Evolutionary conservation across 2,113 vertebrate species (phyloP).

Genomic region (Microtus montanus): DNA sequence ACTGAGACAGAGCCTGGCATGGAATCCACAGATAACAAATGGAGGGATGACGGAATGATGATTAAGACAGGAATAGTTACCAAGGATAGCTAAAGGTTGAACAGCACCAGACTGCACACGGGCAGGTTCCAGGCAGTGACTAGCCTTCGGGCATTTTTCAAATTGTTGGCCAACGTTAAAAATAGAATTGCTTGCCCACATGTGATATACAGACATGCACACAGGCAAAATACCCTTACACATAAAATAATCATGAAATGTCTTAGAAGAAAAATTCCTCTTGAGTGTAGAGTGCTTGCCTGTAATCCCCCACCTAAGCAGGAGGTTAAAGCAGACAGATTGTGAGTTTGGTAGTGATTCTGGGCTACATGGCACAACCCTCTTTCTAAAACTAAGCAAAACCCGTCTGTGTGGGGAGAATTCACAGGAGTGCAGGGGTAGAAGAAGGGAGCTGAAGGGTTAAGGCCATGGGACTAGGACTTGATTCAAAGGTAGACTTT

Average conservation of each 20-base stretch:
- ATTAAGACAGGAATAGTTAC: background rate
- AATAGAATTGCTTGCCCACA: background rate
- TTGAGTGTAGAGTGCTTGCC: background rate
- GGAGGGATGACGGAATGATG: background rate
- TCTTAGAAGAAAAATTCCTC: background rate
- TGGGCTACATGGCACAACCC: background rate
- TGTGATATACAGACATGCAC: background rate
- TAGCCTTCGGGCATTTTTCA: background rate
- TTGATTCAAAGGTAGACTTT: background rate
- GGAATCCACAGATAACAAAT: background rate
- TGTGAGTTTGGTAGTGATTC: background rate
- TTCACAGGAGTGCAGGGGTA: background rate
- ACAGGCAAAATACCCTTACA: background rate
- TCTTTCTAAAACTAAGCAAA: background rate
- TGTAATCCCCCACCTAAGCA: background rate
- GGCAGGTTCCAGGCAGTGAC: background rate
- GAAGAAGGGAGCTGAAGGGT: background rate
- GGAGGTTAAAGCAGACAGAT: background rate
- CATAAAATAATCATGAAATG: background rate
- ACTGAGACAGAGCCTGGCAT: background rate
- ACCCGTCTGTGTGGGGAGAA: background rate
- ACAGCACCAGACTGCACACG: background rate
- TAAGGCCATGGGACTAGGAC: background rate
- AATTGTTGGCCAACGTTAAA: constrained; percentile 34
- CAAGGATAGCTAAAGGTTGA: background rate